Percentiles rank a stretch among this genome's conserved stretches.
Conservation (phyloP, 2,113 vertebrate genomes). For the Phoxinus phoxinus region DNA sequence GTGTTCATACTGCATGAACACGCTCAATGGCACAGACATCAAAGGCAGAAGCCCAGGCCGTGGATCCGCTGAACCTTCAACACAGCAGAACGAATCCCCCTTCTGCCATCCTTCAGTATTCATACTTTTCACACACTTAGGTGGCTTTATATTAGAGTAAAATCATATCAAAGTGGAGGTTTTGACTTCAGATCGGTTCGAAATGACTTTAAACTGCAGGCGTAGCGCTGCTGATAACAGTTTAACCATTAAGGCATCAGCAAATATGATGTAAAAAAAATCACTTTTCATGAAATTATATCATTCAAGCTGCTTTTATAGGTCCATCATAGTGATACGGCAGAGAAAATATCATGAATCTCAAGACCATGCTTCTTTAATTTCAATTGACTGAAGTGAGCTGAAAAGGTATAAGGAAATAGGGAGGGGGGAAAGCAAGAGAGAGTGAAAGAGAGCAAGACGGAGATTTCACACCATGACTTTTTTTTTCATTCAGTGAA, state of each 20-base stretch:
- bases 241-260: background rate
- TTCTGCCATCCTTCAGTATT: slow-evolving; percentile 18
- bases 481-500: slow-evolving; percentile 33
- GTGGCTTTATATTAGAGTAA: slow-evolving; percentile 1
- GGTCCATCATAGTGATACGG: background rate
- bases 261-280: slow-evolving; percentile 8
- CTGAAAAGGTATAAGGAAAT: background rate
- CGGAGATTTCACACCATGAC: slow-evolving; percentile 33
- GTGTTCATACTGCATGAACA: slow-evolving; percentile 14
- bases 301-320: background rate
- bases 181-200: background rate
- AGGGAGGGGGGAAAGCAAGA: background rate
- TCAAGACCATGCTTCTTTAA: background rate
- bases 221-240: background rate
- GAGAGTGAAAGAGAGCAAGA: background rate
- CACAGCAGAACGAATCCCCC: background rate
- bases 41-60: background rate
- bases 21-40: background rate
- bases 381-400: slow-evolving; percentile 25
- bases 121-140: background rate
- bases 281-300: background rate
- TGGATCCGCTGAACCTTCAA: background rate
- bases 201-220: slow-evolving; percentile 14
- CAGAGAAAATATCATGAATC: background rate
- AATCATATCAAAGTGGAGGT: background rate